Evolutionary conservation across 2,113 vertebrate genomes (phyloP).

Genomic region (Ariopsis seemanni): DNA sequence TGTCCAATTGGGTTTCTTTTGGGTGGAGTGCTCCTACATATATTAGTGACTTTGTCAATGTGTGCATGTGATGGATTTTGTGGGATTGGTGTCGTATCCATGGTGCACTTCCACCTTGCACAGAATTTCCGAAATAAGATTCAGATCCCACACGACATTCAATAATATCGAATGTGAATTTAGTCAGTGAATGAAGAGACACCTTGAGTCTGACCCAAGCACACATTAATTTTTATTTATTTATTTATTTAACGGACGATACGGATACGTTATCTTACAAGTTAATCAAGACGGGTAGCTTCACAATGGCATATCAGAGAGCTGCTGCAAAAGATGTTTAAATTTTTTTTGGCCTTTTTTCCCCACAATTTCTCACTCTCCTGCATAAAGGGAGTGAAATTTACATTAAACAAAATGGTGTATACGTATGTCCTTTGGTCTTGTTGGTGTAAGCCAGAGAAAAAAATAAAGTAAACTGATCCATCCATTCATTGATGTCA

Average conservation of each 20-base stretch:
- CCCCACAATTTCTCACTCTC: not conserved
- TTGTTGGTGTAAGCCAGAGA: constrained; percentile 3
- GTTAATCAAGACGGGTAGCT: not conserved
- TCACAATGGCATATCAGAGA: not conserved
- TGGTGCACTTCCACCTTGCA: not conserved
- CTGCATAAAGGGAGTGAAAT: not conserved
- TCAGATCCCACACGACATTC: not conserved
- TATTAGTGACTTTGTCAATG: not conserved
- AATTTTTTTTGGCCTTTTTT: not conserved
- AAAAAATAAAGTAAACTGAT: constrained; percentile 18
- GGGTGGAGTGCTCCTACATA: not conserved
- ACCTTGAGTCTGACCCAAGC: not conserved
- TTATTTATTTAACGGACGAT: not conserved
- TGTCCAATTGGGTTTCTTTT: not conserved
- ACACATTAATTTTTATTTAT: not conserved
- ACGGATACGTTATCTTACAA: not conserved
- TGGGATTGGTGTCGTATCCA: not conserved
- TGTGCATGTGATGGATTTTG: not conserved
- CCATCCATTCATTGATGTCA: constrained; percentile 7
- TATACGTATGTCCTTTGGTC: constrained; percentile 17
- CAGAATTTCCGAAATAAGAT: not conserved
- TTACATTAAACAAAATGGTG: not conserved
- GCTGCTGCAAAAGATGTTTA: not conserved
- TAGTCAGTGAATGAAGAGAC: not conserved
- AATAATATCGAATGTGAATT: not conserved